These are phyloP conservation scores for Lingula anatina DNA, from an alignment of 2,888 invertebrate genomes.

Conservation along the genomic window DNA sequence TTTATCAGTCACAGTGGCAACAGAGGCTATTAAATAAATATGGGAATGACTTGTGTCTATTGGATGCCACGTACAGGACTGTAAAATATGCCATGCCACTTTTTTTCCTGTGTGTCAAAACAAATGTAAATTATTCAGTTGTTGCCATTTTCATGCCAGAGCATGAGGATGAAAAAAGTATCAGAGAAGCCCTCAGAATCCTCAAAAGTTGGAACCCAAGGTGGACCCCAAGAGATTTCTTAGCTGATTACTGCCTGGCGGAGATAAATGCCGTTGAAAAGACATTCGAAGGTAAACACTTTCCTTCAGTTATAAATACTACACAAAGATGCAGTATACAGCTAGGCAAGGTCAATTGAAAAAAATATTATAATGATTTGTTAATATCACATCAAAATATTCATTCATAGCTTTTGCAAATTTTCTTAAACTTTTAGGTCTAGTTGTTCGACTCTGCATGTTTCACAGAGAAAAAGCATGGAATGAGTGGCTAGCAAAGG, in stretches of 20 bases:
- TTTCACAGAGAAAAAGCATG: slow-evolving; percentile 11
- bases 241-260: too few relatives aligned
- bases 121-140: slow-evolving; percentile 13
- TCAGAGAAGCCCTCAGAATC: slow-evolving; percentile 1
- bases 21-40: slow-evolving; percentile 10
- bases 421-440: slow-evolving; percentile 3
- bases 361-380: too few relatives aligned
- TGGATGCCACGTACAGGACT: slow-evolving; percentile 16
- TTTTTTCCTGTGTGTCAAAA: slow-evolving; percentile 12
- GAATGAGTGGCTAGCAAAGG: slow-evolving; percentile 4
- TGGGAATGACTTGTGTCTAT: slow-evolving; percentile 13
- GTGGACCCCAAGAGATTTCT: too few relatives aligned
- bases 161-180: too few relatives aligned
- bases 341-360: too few relatives aligned
- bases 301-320: slow-evolving; percentile 6
- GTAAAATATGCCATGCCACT: slow-evolving; percentile 14
- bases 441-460: slow-evolving; percentile 4
- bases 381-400: too few relatives aligned
- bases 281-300: too few relatives aligned
- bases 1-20: slow-evolving; percentile 11
- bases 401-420: not conserved
- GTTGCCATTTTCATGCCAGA: slow-evolving; percentile 12
- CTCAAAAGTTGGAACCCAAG: slow-evolving; percentile 8
- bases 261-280: too few relatives aligned
- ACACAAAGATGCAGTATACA: too few relatives aligned